A percentile compares a stretch with the other conserved stretches of the same genome.
These are phyloP conservation scores for Anoplolepis gracilipes DNA, from an alignment of 1,140 invertebrate species.

Conservation along the genomic window DNA sequence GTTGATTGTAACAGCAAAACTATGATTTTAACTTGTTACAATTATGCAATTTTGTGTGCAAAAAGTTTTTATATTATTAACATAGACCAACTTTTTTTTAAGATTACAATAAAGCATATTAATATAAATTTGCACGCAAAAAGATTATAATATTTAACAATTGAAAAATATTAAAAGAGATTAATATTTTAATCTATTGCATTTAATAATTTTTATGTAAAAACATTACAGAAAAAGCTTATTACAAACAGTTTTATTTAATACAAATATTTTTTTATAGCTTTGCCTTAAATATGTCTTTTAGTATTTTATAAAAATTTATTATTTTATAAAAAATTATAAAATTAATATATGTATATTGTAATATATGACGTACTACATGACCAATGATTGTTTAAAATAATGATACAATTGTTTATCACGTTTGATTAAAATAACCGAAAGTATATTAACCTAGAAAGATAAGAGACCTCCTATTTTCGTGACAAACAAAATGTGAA, in stretches of 20 bases:
- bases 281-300: constrained; percentile 13
- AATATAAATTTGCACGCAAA: neutral
- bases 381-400: neutral
- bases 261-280: neutral
- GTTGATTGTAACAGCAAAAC: neutral
- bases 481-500: constrained; percentile 26
- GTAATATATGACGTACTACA: neutral
- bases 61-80: constrained; percentile 19
- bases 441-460: neutral
- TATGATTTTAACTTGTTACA: neutral
- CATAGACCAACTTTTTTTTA: neutral
- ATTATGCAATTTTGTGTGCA: neutral
- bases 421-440: neutral
- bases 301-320: constrained; percentile 5
- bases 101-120: neutral
- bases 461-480: constrained; percentile 28
- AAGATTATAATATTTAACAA: constrained; percentile 11
- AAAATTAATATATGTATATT: neutral
- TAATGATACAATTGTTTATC: neutral
- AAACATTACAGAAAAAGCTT: neutral
- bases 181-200: constrained; percentile 21
- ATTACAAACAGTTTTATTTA: neutral
- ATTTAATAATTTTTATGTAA: constrained; percentile 21
- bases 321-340: constrained; percentile 6
- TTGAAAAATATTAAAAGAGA: constrained; percentile 4